Evolutionary conservation across 2,888 invertebrate genomes (phyloP).

Genomic region (Chirona hameri): DNA sequence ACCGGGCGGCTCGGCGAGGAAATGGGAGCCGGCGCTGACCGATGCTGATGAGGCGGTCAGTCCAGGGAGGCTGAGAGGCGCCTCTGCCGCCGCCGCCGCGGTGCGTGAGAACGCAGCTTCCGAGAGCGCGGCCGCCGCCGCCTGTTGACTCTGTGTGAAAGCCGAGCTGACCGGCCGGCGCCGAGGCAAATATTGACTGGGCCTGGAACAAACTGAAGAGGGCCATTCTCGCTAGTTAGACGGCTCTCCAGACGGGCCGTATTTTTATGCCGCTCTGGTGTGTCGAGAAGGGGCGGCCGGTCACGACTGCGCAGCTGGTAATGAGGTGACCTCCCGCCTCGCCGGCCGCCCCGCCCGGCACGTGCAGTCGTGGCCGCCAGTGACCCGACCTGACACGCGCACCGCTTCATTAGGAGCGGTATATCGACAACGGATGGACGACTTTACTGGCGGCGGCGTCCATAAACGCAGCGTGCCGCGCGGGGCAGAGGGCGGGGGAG

Average conservation of each 20-base stretch:
- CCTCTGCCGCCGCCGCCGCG: neutral
- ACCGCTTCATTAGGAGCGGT: neutral
- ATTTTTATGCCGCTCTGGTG: too few species aligned
- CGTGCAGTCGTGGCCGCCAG: slow-evolving; percentile 13
- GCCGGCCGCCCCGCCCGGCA: neutral
- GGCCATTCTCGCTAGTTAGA: too few species aligned
- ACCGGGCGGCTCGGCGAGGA: neutral
- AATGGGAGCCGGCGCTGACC: neutral
- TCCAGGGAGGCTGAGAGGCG: neutral
- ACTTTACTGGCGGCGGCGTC: slow-evolving; percentile 62
- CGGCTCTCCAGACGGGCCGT: too few species aligned
- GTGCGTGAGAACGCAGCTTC: neutral
- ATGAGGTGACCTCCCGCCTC: neutral
- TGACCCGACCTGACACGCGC: neutral
- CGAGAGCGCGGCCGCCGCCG: neutral
- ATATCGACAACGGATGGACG: slow-evolving; percentile 46
- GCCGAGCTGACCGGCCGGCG: neutral
- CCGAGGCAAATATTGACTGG: neutral
- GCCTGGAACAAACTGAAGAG: slow-evolving; percentile 12
- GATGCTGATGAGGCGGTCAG: neutral
- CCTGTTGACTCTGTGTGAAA: neutral
- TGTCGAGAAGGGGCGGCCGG: neutral
- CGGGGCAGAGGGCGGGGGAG: slow-evolving; percentile 48
- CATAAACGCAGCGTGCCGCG: slow-evolving; percentile 44
- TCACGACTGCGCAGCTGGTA: neutral